A percentile compares a stretch with the other conserved stretches of the same genome.
Conservation (phyloP, 2,797 vertebrate species). For the Acomys russatus region DNA sequence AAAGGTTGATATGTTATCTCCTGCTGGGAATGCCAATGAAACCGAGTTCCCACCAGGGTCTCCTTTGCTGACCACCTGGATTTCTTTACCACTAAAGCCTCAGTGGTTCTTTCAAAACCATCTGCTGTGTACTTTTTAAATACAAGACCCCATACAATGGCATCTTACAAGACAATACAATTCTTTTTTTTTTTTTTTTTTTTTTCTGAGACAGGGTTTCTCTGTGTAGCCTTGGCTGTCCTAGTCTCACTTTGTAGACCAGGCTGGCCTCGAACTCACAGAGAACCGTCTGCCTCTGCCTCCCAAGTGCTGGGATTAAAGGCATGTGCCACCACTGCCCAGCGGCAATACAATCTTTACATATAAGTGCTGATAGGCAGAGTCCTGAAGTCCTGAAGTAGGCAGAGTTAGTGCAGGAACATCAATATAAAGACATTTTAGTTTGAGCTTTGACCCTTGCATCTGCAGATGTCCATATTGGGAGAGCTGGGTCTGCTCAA, state of each 20-base stretch:
- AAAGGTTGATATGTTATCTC: constrained; percentile 12
- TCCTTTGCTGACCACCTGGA: background rate
- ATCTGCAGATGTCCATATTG: background rate
- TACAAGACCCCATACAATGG: background rate
- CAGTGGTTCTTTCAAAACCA: background rate
- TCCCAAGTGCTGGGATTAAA: too few species aligned
- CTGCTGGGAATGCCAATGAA: background rate
- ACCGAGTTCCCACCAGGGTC: background rate
- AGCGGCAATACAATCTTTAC: background rate
- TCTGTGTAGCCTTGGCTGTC: too few species aligned
- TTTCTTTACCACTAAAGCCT: constrained; percentile 24
- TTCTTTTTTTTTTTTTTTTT: background rate
- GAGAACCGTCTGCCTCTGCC: too few species aligned
- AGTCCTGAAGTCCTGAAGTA: background rate
- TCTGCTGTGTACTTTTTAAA: constrained; percentile 38
- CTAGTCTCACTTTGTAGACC: too few species aligned
- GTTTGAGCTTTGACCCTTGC: background rate
- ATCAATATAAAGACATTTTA: background rate
- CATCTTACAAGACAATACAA: background rate
- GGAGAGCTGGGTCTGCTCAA: background rate
- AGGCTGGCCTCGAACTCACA: too few species aligned
- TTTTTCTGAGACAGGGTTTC: too few species aligned
- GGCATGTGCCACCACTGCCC: too few species aligned
- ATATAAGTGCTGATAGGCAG: background rate
- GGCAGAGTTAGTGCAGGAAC: background rate